Percentiles rank a stretch among this genome's conserved stretches.
Conservation (phyloP, 2,113 vertebrate genomes). For the Nerophis ophidion region DNA sequence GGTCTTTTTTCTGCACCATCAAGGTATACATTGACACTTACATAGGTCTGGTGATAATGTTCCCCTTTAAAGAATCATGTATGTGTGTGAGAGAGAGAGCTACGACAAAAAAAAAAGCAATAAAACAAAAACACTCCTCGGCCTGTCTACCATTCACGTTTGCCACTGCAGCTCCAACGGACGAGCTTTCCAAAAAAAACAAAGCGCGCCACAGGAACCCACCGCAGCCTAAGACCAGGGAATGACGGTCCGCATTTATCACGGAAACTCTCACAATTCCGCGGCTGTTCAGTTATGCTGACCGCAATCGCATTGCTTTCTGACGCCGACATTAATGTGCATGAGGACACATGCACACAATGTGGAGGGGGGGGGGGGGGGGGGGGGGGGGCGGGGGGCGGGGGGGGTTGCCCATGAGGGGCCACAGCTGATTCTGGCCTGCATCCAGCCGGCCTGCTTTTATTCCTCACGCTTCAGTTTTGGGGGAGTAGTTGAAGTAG, state of each 20-base stretch:
- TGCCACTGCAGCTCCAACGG: not conserved
- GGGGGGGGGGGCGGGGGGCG: constrained; percentile 10
- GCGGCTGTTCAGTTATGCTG: not conserved
- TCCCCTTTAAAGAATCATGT: too few relatives aligned
- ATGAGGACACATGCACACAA: not conserved
- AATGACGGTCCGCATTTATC: constrained; percentile 1
- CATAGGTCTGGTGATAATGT: too few relatives aligned
- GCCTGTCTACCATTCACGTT: not conserved
- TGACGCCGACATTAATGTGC: constrained; percentile 18
- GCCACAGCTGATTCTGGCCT: constrained; percentile 28
- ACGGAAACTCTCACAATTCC: constrained; percentile 6
- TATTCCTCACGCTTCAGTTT: constrained; percentile 25
- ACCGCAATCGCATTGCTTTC: not conserved
- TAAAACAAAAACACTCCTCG: constrained; percentile 24
- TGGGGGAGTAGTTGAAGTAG: not conserved
- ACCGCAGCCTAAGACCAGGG: not conserved
- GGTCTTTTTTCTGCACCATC: too few relatives aligned
- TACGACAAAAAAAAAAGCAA: constrained; percentile 2
- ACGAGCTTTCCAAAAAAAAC: not conserved
- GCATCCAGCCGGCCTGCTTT: constrained; percentile 4
- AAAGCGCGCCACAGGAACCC: not conserved
- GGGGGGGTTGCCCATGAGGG: constrained; percentile 24
- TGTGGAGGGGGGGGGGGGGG: constrained; percentile 10
- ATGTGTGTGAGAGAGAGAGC: not conserved
- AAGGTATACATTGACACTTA: too few relatives aligned